Evolutionary conservation across 1,140 invertebrate species (phyloP).

Genomic region (Bombus pascuorum): DNA sequence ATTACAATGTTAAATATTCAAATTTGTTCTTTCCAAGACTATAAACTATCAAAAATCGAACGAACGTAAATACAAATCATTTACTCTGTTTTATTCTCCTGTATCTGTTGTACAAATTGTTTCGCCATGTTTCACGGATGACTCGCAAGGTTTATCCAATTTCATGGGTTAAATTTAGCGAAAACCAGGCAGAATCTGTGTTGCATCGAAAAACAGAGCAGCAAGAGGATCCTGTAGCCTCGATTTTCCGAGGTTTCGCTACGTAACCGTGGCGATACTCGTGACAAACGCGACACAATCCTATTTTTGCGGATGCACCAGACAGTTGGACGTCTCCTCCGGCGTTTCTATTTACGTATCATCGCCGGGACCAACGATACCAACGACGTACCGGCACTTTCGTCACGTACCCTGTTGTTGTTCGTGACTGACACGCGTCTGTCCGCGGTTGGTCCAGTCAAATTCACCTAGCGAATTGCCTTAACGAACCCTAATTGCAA

Average conservation of each 20-base stretch:
- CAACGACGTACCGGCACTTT: slow-evolving; percentile 41
- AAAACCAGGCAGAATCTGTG: background rate
- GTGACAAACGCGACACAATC: slow-evolving; percentile 56
- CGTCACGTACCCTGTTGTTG: slow-evolving; percentile 62
- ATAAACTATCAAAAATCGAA: background rate
- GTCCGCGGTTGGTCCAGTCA: background rate
- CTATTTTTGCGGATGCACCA: slow-evolving; percentile 75
- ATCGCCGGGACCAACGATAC: slow-evolving; percentile 54
- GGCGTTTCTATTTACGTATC: slow-evolving; percentile 65
- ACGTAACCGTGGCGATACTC: slow-evolving; percentile 50
- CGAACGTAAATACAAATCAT: background rate
- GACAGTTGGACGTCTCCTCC: slow-evolving; percentile 75
- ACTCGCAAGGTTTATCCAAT: slow-evolving; percentile 8
- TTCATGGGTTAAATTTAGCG: slow-evolving; percentile 10
- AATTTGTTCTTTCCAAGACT: background rate
- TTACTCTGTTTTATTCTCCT: background rate
- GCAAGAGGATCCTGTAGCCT: slow-evolving; percentile 14
- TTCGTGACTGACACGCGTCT: slow-evolving; percentile 17
- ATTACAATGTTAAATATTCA: background rate
- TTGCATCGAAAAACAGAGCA: background rate
- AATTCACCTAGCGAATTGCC: background rate
- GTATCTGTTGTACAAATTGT: background rate
- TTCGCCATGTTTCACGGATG: background rate
- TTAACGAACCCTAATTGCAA: background rate
- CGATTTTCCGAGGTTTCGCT: slow-evolving; percentile 40